Evolutionary conservation across 2,113 vertebrate genomes (phyloP).

Genomic region (zebrafish (Danio rerio)): DNA sequence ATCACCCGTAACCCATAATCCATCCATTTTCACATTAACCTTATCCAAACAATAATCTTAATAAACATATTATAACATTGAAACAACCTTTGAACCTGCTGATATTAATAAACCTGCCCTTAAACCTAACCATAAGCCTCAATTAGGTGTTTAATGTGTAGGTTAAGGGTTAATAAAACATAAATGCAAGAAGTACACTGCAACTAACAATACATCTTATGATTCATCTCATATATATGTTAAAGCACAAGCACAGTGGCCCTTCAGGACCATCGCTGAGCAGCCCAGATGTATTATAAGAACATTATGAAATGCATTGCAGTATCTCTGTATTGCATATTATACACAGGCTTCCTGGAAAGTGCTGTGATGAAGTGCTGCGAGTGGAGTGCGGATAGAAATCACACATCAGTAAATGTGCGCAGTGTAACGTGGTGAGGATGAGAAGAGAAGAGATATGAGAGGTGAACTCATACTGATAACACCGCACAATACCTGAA

Average conservation of each 20-base stretch:
- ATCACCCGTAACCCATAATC: too few species aligned
- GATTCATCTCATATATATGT: too few species aligned
- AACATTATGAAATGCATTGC: not conserved
- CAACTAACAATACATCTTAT: too few species aligned
- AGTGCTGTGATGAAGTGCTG: not conserved
- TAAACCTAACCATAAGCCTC: too few species aligned
- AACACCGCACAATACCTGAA: slow-evolving; percentile 81
- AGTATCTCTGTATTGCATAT: not conserved
- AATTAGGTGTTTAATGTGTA: too few species aligned
- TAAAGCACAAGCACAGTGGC: not conserved
- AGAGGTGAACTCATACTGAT: slow-evolving; percentile 26
- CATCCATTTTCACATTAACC: too few species aligned
- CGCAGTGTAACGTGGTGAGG: not conserved
- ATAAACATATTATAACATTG: too few species aligned
- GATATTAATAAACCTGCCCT: too few species aligned
- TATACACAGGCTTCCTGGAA: not conserved
- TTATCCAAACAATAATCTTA: too few species aligned
- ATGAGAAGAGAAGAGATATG: slow-evolving; percentile 48
- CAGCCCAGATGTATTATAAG: not conserved
- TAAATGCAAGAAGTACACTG: too few species aligned
- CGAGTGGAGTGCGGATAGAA: not conserved
- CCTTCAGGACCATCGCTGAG: not conserved
- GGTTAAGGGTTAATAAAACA: too few species aligned
- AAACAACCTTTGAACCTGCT: too few species aligned
- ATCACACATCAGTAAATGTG: not conserved